Base-by-base conservation (phyloP, 2,888 invertebrate species). In the Lycophotia porphyrea region DNA sequence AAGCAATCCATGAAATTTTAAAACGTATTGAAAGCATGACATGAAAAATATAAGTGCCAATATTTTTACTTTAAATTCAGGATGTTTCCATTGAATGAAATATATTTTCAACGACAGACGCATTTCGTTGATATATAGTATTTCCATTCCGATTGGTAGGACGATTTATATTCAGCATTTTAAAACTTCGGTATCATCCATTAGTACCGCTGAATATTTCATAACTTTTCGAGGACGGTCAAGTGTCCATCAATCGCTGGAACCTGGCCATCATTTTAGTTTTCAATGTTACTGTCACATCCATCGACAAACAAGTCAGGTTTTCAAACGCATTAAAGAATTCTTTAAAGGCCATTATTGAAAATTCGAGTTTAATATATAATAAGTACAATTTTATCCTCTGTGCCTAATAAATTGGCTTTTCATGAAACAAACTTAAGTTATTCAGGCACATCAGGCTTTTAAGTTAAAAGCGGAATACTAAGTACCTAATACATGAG, bases 161-260 rank as follows among this genome's bases (percentile, higher is more conserved):
- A 27, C 68, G 71, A 82, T 86, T 84, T 80, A 80, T 80, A 80
- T 80, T 73, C 78, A 69, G 66, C 71, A 66, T 77, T 87, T 88
- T 80, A 72, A 78, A 84, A 80, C 73, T 71, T 78, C 52, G 63
- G 68, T 80, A 70, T 67, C 74, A 49, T 78, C 80, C 71, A 86
- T 82, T 82, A 80, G 74, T 64, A 24, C 36, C 60, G 39, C 42
- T 85, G 42, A 68, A 74, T 82, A 71, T 78, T 81, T 80, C 34
- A 74, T 21, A 55, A 70, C 21, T 44, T 58, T 81, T 52, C 27
- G 70, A 63, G 49, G 47, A 39, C 49, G 39, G 39, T 52, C 27
- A 34, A 27, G 64, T 34, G 49, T 58, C 52, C 63, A 63, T 81
- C 60, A 82, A 78, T 76, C 47, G 66, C 42, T 47, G 76, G 27